phyloP scores from a whole-genome alignment of 2,888 invertebrate species.

The Euzophera pinguis region DNA sequence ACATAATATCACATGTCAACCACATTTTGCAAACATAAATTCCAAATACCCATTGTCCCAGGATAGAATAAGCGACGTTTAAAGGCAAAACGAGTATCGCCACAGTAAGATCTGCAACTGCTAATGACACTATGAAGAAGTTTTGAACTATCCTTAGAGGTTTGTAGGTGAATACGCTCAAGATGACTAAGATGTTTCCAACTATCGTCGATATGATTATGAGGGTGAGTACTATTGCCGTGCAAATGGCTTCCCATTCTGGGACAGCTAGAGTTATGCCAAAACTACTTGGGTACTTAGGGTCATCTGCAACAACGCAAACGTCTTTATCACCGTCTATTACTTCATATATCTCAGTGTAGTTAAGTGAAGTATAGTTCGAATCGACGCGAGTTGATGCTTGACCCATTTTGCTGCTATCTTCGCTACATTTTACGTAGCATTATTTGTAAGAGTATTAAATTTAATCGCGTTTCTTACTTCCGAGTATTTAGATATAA shows the following conservation, averaged over 20 bases:
- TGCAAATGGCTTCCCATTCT: constrained; percentile 90
- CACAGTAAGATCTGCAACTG: constrained; percentile 95
- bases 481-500: constrained; percentile 34
- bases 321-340: constrained; percentile 61
- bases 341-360: constrained; percentile 46
- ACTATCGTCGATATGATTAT: constrained; percentile 94
- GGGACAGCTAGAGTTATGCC: constrained; percentile 88
- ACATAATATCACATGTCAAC: constrained; percentile 96
- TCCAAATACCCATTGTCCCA: constrained; percentile 96
- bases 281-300: constrained; percentile 82
- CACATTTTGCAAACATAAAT: constrained; percentile 96
- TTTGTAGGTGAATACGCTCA: constrained; percentile 97
- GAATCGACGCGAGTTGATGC: constrained; percentile 50
- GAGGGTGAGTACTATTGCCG: constrained; percentile 89
- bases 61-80: constrained; percentile 94
- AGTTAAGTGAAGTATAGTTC: constrained; percentile 55
- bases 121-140: constrained; percentile 97
- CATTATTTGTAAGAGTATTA: constrained; percentile 33
- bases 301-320: constrained; percentile 65
- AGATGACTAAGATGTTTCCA: constrained; percentile 95
- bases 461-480: constrained; percentile 29
- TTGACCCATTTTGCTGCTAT: constrained; percentile 60
- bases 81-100: constrained; percentile 94
- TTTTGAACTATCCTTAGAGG: constrained; percentile 96
- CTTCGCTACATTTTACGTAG: constrained; percentile 57